These are phyloP conservation scores for Caenorhabditis japonica DNA, from an alignment of 2,888 invertebrate genomes.

Conservation along the genomic window DNA sequence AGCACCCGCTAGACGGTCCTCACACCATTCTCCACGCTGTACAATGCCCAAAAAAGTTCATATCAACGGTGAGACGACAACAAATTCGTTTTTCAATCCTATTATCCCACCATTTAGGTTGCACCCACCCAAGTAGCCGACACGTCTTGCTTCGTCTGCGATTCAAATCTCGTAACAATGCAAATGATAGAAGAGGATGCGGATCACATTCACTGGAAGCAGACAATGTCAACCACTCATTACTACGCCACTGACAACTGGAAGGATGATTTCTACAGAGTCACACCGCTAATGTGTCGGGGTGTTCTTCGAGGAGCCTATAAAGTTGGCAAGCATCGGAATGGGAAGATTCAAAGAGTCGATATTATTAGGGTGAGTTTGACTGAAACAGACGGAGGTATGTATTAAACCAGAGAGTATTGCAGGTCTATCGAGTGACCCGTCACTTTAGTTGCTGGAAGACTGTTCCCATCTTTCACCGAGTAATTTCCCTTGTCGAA, in stretches of 20 bases:
- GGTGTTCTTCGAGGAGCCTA: constrained; percentile 68
- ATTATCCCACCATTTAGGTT: background rate
- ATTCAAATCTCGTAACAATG: constrained; percentile 44
- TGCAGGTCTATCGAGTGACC: constrained; percentile 64
- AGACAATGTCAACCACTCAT: constrained; percentile 69
- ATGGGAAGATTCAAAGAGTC: constrained; percentile 49
- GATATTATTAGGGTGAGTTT: constrained; percentile 39
- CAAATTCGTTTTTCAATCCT: background rate
- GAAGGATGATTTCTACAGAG: constrained; percentile 49
- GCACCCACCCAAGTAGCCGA: constrained; percentile 43
- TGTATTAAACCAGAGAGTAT: background rate
- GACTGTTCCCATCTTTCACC: constrained; percentile 68
- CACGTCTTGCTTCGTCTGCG: constrained; percentile 43
- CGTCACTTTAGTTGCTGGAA: constrained; percentile 73
- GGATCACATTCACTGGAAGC: constrained; percentile 71
- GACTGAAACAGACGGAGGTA: background rate
- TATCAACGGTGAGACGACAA: constrained; percentile 56
- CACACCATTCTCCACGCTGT: constrained; percentile 66
- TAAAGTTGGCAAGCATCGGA: constrained; percentile 57
- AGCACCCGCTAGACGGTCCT: constrained; percentile 67
- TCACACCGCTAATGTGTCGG: constrained; percentile 62
- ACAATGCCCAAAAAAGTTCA: constrained; percentile 68
- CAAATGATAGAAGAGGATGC: constrained; percentile 48
- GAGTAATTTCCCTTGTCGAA: constrained; percentile 71
- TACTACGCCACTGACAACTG: constrained; percentile 72